Base-by-base conservation (phyloP, 2,888 invertebrate genomes). In the Saturnia japonica region DNA sequence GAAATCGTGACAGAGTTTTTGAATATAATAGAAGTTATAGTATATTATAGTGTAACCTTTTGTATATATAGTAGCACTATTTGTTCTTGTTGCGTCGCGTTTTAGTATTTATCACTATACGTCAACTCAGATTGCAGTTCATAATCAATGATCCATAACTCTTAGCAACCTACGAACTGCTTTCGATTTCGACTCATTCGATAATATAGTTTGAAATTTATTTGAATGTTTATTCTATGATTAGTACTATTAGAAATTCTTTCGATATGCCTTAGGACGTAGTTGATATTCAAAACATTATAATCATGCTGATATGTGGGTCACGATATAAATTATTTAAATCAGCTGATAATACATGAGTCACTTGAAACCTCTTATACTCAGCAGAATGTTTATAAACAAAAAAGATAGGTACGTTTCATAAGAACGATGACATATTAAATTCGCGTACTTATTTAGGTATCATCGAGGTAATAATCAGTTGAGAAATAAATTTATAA, bases 381-480 rank as follows among this genome's bases (percentile, higher is more conserved):
- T 34, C 64, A 64, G 64, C 64, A 64, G 6, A 64, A 64, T 64
- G 64, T 64, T 40, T 34, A 64, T 34, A 72, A 69, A 70, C 70
- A 60, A n/a, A 43, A 68, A 9, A 16, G 64, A 64, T 57, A 68
- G 64, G 66, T 68, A 66, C 64, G 62, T 70, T 72, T 70, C 57
- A 70, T 42, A 70, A 25, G 54, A 68, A 54, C 54, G 54, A 68
- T 70, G 72, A 72, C 72, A 64, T 25, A 51, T 67, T 64, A 40
- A 19, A 19, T 64, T 64, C 40, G 11, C 64, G 4, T 64, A 11
- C 40, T 34, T 57, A 57, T 51, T n/a, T 51, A 11, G 4, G 25
- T 57, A 57, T 16, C 6, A 14, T 57, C 14, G 25, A 22, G 25
- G 25, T 57, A 25, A 57, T 57, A 57, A 7, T 8, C 25, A 6